phyloP scores from a whole-genome alignment of 2,797 vertebrate genomes.

The Hippoglossus hippoglossus region DNA sequence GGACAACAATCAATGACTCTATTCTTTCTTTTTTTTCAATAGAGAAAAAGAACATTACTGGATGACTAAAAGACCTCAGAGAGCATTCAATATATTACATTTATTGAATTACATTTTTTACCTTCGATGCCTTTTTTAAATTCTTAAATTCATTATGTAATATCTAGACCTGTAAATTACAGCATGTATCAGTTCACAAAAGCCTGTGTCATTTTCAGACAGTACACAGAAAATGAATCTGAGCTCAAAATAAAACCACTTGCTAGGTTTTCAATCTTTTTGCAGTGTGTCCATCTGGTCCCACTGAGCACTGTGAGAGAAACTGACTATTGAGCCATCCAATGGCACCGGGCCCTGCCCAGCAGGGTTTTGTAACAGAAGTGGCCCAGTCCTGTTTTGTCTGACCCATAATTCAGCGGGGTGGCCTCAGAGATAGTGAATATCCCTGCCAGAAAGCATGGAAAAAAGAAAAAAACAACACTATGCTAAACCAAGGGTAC shows the following conservation, averaged over 20 bases:
- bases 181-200: too few relatives aligned
- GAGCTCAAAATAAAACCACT: conserved; percentile 27
- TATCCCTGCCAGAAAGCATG: conserved; percentile 39
- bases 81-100: too few relatives aligned
- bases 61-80: too few relatives aligned
- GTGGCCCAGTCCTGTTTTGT: conserved; percentile 63
- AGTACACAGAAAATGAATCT: too few relatives aligned
- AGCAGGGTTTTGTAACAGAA: conserved; percentile 59
- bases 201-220: too few relatives aligned
- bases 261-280: conserved; percentile 24
- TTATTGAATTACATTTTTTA: too few relatives aligned
- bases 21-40: not conserved
- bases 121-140: too few relatives aligned
- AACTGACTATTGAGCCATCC: conserved; percentile 36
- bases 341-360: conserved; percentile 49
- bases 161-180: too few relatives aligned
- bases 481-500: conserved; percentile 36
- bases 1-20: not conserved
- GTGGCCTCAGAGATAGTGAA: conserved; percentile 44
- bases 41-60: not conserved
- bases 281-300: conserved; percentile 67
- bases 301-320: conserved; percentile 32
- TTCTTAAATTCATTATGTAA: too few relatives aligned
- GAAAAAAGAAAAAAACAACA: conserved; percentile 28
- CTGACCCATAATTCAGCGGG: conserved; percentile 73